Percentiles rank a stretch among this genome's conserved stretches.
These are phyloP conservation scores for Oryzias celebensis DNA, from an alignment of 2,113 vertebrate genomes.

Conservation along the genomic window DNA sequence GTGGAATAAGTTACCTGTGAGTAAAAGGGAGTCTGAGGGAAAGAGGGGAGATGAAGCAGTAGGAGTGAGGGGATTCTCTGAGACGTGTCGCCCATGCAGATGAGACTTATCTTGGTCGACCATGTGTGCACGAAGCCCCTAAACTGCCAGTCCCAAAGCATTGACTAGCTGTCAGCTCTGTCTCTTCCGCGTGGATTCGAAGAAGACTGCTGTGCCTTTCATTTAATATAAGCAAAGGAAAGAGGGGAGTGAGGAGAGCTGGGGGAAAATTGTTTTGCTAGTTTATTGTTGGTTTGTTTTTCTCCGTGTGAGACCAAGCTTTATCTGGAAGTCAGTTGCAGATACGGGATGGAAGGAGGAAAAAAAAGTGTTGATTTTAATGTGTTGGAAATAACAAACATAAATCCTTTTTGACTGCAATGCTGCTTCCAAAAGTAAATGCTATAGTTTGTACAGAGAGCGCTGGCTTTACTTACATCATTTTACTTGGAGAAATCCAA, in stretches of 20 bases:
- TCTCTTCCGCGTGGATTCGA: slow-evolving; percentile 64
- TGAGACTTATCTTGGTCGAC: slow-evolving; percentile 81
- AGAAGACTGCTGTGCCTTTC: slow-evolving; percentile 72
- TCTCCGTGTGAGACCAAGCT: slow-evolving; percentile 60
- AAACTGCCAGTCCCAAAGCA: slow-evolving; percentile 78
- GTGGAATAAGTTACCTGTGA: slow-evolving; percentile 76
- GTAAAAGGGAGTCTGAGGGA: slow-evolving; percentile 48
- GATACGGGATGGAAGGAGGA: slow-evolving; percentile 35
- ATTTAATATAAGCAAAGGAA: slow-evolving; percentile 69
- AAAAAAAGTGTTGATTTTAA: slow-evolving; percentile 44
- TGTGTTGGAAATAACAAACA: slow-evolving; percentile 50
- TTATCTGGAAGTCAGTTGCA: slow-evolving; percentile 58
- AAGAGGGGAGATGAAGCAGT: slow-evolving; percentile 14
- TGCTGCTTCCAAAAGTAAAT: slow-evolving; percentile 12
- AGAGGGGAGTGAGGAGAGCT: slow-evolving; percentile 22
- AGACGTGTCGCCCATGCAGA: slow-evolving; percentile 76
- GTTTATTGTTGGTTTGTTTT: slow-evolving; percentile 66
- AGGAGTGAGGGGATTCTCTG: slow-evolving; percentile 58
- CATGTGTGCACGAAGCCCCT: slow-evolving; percentile 77
- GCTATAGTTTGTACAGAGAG: slow-evolving; percentile 6
- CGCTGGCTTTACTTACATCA: slow-evolving; percentile 6
- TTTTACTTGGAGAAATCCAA: neutral
- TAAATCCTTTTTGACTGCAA: slow-evolving; percentile 36
- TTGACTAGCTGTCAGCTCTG: slow-evolving; percentile 78
- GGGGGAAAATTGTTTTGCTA: slow-evolving; percentile 49